phyloP scores from a whole-genome alignment of 1,140 invertebrate genomes.

The Whitmania pigra region DNA sequence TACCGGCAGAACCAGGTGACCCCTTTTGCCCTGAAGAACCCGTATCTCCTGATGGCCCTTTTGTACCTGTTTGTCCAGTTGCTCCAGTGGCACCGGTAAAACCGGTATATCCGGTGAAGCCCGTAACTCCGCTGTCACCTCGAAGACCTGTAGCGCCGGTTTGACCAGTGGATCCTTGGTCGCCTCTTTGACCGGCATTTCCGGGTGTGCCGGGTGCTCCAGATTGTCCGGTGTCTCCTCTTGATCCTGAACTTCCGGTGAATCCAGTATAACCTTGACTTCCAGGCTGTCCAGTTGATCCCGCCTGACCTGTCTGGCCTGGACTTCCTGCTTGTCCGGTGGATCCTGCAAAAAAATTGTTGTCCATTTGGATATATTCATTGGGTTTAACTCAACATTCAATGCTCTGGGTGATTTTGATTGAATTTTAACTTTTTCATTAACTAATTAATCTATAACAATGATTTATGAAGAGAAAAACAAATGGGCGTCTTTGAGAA shows the following conservation, averaged over 20 bases:
- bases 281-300: constrained; percentile 12
- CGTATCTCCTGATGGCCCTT: constrained; percentile 14
- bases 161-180: constrained; percentile 17
- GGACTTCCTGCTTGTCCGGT: too few species aligned
- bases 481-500: too few species aligned
- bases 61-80: constrained; percentile 22
- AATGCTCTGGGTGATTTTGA: too few species aligned
- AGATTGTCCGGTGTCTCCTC: constrained; percentile 9
- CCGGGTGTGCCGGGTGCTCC: constrained; percentile 15
- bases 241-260: background rate
- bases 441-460: too few species aligned
- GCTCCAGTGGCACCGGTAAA: constrained; percentile 15
- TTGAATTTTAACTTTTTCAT: too few species aligned
- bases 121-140: constrained; percentile 21
- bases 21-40: constrained; percentile 21
- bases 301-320: background rate
- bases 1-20: constrained; percentile 19
- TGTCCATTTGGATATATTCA: too few species aligned
- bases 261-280: background rate
- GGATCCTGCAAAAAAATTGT: too few species aligned
- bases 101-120: constrained; percentile 19
- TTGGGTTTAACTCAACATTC: too few species aligned
- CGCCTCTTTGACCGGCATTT: constrained; percentile 18
- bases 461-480: too few species aligned
- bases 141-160: constrained; percentile 18